Conservation (phyloP, 2,113 vertebrate genomes). For the Rhinoptilus africanus region DNA sequence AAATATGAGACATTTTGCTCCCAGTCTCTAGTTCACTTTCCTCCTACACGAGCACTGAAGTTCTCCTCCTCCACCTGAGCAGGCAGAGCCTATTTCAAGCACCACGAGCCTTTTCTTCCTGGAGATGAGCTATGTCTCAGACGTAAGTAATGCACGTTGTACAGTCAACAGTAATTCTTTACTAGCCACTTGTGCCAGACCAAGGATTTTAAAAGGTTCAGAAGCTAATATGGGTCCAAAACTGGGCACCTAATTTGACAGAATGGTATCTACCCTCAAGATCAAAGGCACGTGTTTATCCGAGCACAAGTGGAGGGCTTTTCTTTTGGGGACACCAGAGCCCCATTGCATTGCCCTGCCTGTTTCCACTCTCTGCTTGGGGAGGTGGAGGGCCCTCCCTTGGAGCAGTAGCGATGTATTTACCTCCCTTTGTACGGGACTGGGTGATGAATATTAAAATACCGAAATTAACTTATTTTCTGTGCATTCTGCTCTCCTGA, state of each 20-base stretch:
- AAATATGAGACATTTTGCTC: neutral
- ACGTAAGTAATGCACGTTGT: accelerated
- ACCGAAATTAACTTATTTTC: constrained; percentile 41
- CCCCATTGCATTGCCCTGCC: neutral
- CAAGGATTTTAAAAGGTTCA: neutral
- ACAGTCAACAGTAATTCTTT: neutral
- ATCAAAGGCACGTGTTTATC: neutral
- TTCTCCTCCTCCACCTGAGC: neutral
- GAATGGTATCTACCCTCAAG: neutral
- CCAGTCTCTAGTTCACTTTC: neutral
- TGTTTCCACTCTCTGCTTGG: neutral
- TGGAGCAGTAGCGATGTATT: neutral
- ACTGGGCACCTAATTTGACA: neutral
- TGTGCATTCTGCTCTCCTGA: constrained; percentile 26
- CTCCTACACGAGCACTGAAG: neutral
- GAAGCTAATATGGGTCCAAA: neutral
- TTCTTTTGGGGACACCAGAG: neutral
- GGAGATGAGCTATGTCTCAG: neutral
- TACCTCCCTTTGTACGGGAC: neutral
- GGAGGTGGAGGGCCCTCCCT: neutral
- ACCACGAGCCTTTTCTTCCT: neutral
- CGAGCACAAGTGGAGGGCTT: neutral
- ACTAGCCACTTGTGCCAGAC: neutral
- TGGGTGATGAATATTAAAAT: constrained; percentile 17
- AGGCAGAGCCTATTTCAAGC: neutral